Percentiles rank a stretch among this genome's conserved stretches.
Conservation (phyloP, 2,113 vertebrate species). For the Brienomyrus brachyistius region DNA sequence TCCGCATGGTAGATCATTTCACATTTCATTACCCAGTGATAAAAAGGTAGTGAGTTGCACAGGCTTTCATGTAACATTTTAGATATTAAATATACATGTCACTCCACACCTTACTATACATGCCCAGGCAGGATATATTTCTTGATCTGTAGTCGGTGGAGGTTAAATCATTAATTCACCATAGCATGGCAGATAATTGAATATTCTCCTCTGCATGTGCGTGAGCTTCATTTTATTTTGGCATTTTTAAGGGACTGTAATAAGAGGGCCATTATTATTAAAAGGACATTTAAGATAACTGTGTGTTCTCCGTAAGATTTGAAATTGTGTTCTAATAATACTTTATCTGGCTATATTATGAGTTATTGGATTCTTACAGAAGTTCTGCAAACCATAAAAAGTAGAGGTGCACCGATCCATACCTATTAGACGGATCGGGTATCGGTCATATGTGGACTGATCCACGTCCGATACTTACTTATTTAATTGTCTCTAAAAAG, state of each 20-base stretch:
- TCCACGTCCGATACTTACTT: too few species aligned
- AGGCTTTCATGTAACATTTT: neutral
- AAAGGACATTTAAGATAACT: neutral
- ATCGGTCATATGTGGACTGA: too few species aligned
- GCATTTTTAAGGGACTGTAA: neutral
- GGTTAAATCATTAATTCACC: neutral
- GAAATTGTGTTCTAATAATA: neutral
- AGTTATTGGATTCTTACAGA: neutral
- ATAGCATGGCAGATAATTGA: neutral
- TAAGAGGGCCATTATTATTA: neutral
- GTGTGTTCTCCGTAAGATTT: neutral
- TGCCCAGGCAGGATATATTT: neutral
- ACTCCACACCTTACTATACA: conserved; percentile 5
- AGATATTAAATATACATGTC: neutral
- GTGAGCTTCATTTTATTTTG: neutral
- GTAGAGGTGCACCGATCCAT: too few species aligned
- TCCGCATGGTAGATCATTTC: neutral
- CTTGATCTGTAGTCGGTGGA: neutral
- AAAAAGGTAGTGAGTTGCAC: neutral
- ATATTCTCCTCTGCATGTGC: neutral
- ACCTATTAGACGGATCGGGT: too few species aligned
- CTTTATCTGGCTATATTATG: neutral
- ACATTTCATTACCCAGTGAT: neutral
- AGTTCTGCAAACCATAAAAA: neutral
- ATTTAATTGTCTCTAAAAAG: too few species aligned